phyloP scores from a whole-genome alignment of 2,113 vertebrate genomes.

The Platanista minor region DNA sequence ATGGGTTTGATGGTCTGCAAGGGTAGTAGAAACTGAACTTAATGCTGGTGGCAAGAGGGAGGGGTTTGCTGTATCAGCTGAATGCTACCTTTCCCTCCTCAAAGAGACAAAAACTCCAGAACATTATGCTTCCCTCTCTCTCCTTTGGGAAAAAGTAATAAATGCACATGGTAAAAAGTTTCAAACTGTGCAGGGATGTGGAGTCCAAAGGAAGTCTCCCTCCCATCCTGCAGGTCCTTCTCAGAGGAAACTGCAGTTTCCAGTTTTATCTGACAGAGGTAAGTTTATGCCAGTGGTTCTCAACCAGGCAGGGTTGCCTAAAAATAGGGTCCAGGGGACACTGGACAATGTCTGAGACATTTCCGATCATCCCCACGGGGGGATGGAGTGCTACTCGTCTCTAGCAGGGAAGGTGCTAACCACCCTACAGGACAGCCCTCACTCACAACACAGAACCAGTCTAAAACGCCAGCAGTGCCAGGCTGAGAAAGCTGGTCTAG shows the following conservation, averaged over 20 bases:
- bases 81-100: neutral
- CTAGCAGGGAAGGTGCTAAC: neutral
- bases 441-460: neutral
- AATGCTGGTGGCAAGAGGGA: neutral
- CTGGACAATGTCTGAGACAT: neutral
- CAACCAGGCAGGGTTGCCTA: neutral
- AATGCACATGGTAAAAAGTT: neutral
- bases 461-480: neutral
- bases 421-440: neutral
- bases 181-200: neutral
- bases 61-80: neutral
- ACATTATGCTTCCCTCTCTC: neutral
- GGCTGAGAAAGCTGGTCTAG: neutral
- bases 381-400: neutral
- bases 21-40: neutral
- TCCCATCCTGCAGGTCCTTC: neutral
- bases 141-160: neutral
- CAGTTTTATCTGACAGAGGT: neutral
- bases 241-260: neutral
- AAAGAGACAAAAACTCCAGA: neutral
- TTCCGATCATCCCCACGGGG: neutral
- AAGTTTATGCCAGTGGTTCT: neutral
- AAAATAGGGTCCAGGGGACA: neutral
- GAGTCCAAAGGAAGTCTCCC: neutral
- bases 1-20: neutral